These are phyloP conservation scores for Cavia aperea DNA, from an alignment of 2,113 vertebrate species.

Conservation along the genomic window DNA sequence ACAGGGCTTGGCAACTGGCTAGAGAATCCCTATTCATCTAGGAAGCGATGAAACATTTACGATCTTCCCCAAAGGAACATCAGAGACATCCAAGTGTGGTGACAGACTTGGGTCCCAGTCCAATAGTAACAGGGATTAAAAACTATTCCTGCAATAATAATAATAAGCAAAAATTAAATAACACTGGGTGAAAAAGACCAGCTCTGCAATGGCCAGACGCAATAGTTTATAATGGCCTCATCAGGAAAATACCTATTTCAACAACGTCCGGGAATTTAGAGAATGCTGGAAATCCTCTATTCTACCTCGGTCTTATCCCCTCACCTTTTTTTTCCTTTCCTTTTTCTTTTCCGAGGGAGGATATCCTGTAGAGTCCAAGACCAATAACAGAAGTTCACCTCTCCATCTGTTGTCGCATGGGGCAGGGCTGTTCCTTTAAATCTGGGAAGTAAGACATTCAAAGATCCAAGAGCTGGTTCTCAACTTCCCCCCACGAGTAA, in stretches of 20 bases:
- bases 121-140: neutral
- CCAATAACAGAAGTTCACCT: neutral
- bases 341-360: neutral
- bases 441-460: conserved; percentile 24
- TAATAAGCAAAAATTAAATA: conserved; percentile 31
- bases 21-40: neutral
- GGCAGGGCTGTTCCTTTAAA: conserved; percentile 3
- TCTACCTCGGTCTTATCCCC: neutral
- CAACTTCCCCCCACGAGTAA: neutral
- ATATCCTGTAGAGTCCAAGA: neutral
- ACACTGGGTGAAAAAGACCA: conserved; percentile 17
- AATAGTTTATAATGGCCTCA: neutral
- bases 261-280: conserved; percentile 17
- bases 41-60: neutral
- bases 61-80: neutral
- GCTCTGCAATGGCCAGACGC: neutral
- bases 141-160: conserved; percentile 29
- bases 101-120: neutral
- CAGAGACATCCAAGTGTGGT: neutral
- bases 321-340: too few relatives aligned
- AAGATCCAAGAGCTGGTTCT: neutral
- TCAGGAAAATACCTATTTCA: conserved; percentile 33
- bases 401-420: conserved; percentile 12
- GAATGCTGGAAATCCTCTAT: conserved; percentile 13
- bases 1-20: neutral